A percentile compares a stretch with the other conserved stretches of the same genome.
Evolutionary conservation across 2,888 invertebrate species (phyloP).

Genomic region (Diloba caeruleocephala): DNA sequence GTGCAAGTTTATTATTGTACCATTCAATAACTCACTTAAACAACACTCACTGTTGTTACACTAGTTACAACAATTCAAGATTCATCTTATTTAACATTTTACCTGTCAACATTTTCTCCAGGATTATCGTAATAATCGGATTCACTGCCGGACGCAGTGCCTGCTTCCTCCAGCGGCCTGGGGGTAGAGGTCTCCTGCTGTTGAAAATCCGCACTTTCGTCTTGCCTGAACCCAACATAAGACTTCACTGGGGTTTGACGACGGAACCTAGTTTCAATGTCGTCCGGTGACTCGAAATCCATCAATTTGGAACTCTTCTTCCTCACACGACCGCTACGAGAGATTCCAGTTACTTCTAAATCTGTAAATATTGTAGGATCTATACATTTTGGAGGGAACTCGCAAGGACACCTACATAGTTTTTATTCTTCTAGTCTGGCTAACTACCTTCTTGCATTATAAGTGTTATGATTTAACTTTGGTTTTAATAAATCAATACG

Average conservation of each 20-base stretch:
- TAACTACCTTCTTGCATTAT: slow-evolving; percentile 63
- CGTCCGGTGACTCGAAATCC: slow-evolving; percentile 97
- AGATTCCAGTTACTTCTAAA: slow-evolving; percentile 95
- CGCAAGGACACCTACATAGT: background rate
- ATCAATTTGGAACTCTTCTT: slow-evolving; percentile 98
- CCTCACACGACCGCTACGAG: slow-evolving; percentile 96
- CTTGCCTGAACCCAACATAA: slow-evolving; percentile 65
- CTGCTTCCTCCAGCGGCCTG: slow-evolving; percentile 70
- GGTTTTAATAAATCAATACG: no score
- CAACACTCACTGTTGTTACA: no score
- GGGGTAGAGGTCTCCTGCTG: slow-evolving; percentile 61
- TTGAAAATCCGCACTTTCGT: slow-evolving; percentile 69
- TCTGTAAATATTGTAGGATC: slow-evolving; percentile 75
- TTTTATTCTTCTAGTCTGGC: background rate
- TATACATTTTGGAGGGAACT: slow-evolving; percentile 39
- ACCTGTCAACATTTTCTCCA: slow-evolving; percentile 83
- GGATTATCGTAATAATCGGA: slow-evolving; percentile 85
- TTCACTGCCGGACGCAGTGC: slow-evolving; percentile 81
- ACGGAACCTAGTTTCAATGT: slow-evolving; percentile 91
- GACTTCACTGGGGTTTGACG: slow-evolving; percentile 78
- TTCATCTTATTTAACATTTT: no score
- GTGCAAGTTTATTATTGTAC: no score
- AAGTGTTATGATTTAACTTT: background rate
- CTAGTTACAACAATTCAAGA: no score
- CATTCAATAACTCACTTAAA: no score